Conservation (phyloP, 2,113 vertebrate species). For the Cyphomyrus plagiostoma region DNA sequence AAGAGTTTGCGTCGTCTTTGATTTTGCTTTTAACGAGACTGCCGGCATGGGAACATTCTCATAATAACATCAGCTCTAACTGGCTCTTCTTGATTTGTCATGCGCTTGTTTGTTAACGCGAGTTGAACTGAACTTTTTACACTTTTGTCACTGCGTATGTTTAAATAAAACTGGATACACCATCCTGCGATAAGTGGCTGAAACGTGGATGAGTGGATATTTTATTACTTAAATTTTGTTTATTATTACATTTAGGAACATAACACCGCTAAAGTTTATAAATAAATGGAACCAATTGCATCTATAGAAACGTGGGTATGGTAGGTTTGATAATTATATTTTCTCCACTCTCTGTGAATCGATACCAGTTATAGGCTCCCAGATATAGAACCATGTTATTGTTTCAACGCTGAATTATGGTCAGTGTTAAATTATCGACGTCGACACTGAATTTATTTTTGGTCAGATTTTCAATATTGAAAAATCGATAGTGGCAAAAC, state of each 20-base stretch:
- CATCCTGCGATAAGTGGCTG: neutral
- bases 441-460: no score
- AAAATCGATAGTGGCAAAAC: no score
- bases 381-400: no score
- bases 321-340: neutral
- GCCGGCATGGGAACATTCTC: neutral
- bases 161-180: neutral
- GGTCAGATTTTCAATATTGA: no score
- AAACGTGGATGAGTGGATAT: neutral
- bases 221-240: neutral
- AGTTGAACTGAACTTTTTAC: neutral
- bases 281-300: neutral
- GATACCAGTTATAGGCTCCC: neutral
- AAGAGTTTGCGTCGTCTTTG: neutral
- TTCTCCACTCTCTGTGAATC: neutral
- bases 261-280: neutral
- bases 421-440: no score
- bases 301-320: neutral
- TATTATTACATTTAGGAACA: neutral
- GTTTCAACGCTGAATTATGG: no score
- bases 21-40: neutral
- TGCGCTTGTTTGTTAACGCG: no score
- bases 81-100: neutral
- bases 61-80: neutral
- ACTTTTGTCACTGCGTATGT: neutral